Evolutionary conservation across 2,113 vertebrate genomes (phyloP), one percentile per base, ranked within the genome.

Genomic region (Serilophus lunatus): DNA sequence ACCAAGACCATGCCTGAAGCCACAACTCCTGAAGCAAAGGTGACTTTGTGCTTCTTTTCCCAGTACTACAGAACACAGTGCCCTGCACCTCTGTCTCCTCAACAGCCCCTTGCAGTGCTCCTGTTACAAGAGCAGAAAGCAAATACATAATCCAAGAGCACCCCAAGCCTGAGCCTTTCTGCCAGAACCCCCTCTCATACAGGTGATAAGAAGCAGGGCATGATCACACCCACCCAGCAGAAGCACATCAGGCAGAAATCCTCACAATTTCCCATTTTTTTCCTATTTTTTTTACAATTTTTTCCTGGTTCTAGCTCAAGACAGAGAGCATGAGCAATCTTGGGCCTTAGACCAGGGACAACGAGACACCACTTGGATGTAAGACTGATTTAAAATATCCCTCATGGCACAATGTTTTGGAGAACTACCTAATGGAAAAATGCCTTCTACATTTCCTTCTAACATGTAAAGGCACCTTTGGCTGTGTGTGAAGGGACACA

Each of bases 361-460:
- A 69, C 7, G 20, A 2, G 18, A 25, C 5, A 70, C 7, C 5
- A 9, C 9, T 20, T 29, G 13, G 12, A 23, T 75, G 24, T 1
- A 54, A 33, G 40, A 65, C 49, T 71, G 84, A 70, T 54, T 70
- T 47, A 19, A 82, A 84, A 75, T 15, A 66, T 3, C 4, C 22
- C 35, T 1, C 1, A 66, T 4, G 22, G 44, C 18, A 42, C 18
- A 22, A 19, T 11, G 18, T 35, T 84, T 71, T 68, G 16, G 16
- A 91, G 47, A 88, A 77, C 14, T 38, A 76, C 8, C 31, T 19
- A 36, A 23, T 3, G 9, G 42, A 65, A 81, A 93, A 86, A 74
- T 0, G 6, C 54, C 24, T 85, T n/a, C 25, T 45, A 10, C 0
- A 0, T 54, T 28, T n/a, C 33, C 28, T 40, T 53, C 25, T 50